These are phyloP conservation scores for Plecotus auritus DNA, from an alignment of 2,113 vertebrate genomes.

Conservation along the genomic window DNA sequence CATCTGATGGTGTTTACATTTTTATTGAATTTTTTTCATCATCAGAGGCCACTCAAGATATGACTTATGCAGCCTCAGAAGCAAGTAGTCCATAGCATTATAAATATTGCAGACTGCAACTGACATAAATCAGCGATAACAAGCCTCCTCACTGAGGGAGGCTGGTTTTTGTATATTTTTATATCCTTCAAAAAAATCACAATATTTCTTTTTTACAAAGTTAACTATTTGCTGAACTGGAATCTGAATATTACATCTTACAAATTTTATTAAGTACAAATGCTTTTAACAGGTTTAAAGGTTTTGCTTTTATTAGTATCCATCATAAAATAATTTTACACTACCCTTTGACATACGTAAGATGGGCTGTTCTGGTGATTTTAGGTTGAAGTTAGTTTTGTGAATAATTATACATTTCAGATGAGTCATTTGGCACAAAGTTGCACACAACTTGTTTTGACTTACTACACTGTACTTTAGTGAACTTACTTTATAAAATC, in stretches of 20 bases:
- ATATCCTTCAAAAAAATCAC: background rate
- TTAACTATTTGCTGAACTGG: conserved; percentile 18
- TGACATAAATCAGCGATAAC: background rate
- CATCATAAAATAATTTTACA: conserved; percentile 3
- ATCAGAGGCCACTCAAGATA: background rate
- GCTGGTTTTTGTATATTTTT: background rate
- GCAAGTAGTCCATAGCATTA: background rate
- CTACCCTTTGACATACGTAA: background rate
- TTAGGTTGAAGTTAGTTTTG: conserved; percentile 14
- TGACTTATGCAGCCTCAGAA: background rate
- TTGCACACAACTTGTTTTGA: background rate
- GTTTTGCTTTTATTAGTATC: background rate
- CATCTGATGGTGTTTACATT: conserved; percentile 19
- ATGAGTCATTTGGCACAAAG: background rate
- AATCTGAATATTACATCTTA: conserved; percentile 21
- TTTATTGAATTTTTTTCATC: background rate
- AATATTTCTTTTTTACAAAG: background rate
- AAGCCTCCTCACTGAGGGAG: background rate
- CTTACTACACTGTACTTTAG: background rate
- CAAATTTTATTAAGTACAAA: conserved; percentile 4
- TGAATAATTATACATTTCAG: background rate
- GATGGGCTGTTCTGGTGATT: background rate
- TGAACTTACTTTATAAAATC: background rate
- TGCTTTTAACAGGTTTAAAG: background rate
- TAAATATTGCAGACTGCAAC: background rate